Evolutionary conservation across 2,797 vertebrate genomes (phyloP), one percentile per base, ranked within the genome.

Genomic region (Bufotes viridis): DNA sequence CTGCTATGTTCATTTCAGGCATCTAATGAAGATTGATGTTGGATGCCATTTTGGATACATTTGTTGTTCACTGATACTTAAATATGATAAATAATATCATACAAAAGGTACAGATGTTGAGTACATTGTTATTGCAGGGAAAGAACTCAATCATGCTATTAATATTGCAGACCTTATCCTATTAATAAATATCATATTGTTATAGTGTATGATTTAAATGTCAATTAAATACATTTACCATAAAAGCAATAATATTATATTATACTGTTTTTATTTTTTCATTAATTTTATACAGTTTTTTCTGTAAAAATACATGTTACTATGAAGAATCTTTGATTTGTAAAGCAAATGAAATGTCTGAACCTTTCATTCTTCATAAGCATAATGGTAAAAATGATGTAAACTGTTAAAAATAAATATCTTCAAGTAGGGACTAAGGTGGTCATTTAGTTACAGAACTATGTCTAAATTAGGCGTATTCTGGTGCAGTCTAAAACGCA

Each of bases 1-100:
- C 78, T 18, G 78, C 55, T 60, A 58, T 60, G 55, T 58, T 58
- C 24, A 60, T 79, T 79, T 29, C 53, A 79, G 78, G 24, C 78
- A 17, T 57, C 14, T 60, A 79, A 79, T 60, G 24, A 58, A 79
- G 78, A 79, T 79, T 79, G 53, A 79, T 58, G 5, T 60, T 1
- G 1, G 18, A 29, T 34, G 53, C 57, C 20, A n/a, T 55, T 58
- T 60, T 79, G 24, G 34, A 29, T 29, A 78, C 55, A 34, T 60
- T 18, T 51, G 42, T 76, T 53, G 15, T 76, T 76, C 74, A 53
- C 14, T 29, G 9, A 60, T 18, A 79, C 26, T 60, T 26, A 57
- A 78, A 60, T 29, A 29, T 34, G 14, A 79, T 29, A 60, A 18
- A 79, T 60, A 58, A 58, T 26, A 58, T 29, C 17, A 29, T 11